Evolutionary conservation across 2,113 vertebrate species (phyloP).

Genomic region (Hippocampus guttulatus): DNA sequence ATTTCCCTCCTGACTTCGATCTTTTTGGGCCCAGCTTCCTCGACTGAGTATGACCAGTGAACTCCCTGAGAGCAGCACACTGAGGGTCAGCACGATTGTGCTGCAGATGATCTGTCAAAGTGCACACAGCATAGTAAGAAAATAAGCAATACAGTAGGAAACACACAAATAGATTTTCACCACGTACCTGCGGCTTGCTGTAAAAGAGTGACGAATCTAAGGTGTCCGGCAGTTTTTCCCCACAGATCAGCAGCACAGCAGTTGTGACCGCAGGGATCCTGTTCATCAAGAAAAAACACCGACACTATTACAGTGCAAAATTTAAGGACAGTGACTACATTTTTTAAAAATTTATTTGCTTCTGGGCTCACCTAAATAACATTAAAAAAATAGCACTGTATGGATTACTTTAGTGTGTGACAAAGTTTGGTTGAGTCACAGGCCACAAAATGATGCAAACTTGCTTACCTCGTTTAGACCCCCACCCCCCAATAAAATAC

Average conservation of each 20-base stretch:
- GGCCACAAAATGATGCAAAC: too few species aligned
- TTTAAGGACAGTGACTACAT: not conserved
- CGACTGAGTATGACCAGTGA: conserved; percentile 87
- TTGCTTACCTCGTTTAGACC: too few species aligned
- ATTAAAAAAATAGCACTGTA: too few species aligned
- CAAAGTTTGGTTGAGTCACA: too few species aligned
- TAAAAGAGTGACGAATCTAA: conserved; percentile 90
- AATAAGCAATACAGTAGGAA: not conserved
- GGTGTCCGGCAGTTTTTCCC: conserved; percentile 63
- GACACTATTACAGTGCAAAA: conserved; percentile 2
- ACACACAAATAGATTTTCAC: not conserved
- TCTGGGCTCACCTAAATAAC: too few species aligned
- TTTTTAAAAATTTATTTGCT: too few species aligned
- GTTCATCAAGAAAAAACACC: conserved; percentile 29
- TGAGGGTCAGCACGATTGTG: conserved; percentile 74
- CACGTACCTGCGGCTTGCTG: conserved; percentile 83
- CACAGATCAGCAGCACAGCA: conserved; percentile 80
- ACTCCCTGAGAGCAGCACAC: conserved; percentile 79
- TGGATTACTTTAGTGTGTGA: too few species aligned
- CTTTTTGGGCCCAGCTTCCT: conserved; percentile 69
- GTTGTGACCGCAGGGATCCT: conserved; percentile 82
- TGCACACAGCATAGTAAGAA: conserved; percentile 1
- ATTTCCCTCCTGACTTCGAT: conserved; percentile 69
- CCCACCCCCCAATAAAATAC: too few species aligned
- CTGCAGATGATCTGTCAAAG: conserved; percentile 81